Evolutionary conservation across 2,888 invertebrate species (phyloP).

Genomic region (Spisula subtruncata): DNA sequence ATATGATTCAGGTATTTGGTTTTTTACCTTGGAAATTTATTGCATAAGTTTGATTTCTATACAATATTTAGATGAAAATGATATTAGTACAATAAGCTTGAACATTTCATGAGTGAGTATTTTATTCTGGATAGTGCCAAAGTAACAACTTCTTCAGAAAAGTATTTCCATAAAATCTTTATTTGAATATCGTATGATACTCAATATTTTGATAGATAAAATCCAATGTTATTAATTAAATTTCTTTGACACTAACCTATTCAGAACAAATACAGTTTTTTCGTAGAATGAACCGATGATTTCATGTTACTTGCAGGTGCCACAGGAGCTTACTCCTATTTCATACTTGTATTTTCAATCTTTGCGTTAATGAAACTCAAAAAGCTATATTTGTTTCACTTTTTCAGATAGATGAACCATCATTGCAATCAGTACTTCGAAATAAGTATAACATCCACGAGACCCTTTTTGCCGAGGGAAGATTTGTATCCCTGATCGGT

Average conservation of each 20-base stretch:
- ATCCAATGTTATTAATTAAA: no score
- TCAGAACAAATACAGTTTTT: not conserved
- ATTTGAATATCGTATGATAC: no score
- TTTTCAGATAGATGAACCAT: conserved; percentile 12
- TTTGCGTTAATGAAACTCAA: not conserved
- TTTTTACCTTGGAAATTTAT: not conserved
- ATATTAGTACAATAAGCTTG: not conserved
- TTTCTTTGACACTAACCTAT: not conserved
- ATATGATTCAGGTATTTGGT: not conserved
- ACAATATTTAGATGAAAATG: not conserved
- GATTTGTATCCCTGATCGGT: conserved; percentile 38
- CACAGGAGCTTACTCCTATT: not conserved
- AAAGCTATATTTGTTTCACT: not conserved
- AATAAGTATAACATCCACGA: conserved; percentile 42
- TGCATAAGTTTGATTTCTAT: not conserved
- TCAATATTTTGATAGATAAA: no score
- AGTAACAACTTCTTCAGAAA: no score
- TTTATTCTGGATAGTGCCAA: not conserved
- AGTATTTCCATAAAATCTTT: no score
- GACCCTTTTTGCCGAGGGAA: conserved; percentile 38
- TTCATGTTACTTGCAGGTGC: not conserved
- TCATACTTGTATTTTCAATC: not conserved
- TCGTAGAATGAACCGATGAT: not conserved
- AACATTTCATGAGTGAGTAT: not conserved
- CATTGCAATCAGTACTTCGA: conserved; percentile 27